Evolutionary conservation across 2,113 vertebrate genomes (phyloP).

Genomic region (Fulmarus glacialis): DNA sequence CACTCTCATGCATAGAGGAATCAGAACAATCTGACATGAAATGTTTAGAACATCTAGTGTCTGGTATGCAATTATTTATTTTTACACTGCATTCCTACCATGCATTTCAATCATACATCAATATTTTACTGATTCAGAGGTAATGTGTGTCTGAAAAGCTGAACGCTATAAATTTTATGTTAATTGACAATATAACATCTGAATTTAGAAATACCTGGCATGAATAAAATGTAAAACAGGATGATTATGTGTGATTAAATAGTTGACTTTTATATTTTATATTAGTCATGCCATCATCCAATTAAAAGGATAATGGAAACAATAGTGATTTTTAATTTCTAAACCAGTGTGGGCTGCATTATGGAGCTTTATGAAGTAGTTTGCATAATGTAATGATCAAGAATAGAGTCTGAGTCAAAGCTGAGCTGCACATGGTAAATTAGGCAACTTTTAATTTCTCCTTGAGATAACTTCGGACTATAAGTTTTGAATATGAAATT

Average conservation of each 20-base stretch:
- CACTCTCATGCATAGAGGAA: neutral
- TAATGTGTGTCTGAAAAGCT: neutral
- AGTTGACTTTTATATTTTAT: constrained; percentile 14
- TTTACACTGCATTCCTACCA: neutral
- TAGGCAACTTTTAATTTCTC: constrained; percentile 24
- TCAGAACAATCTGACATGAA: neutral
- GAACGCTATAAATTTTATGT: neutral
- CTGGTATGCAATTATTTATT: neutral
- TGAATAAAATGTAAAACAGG: constrained; percentile 39
- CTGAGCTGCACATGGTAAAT: neutral
- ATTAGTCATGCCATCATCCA: constrained; percentile 48
- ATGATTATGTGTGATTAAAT: constrained; percentile 38
- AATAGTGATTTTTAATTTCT: constrained; percentile 41
- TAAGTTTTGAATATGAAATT: neutral
- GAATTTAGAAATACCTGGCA: constrained; percentile 35
- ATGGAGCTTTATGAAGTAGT: constrained; percentile 40
- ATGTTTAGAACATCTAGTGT: neutral
- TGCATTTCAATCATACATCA: neutral
- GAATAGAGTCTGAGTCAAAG: constrained; percentile 59
- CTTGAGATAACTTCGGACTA: neutral
- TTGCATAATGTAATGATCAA: constrained; percentile 31
- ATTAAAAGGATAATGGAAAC: constrained; percentile 51
- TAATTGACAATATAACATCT: constrained; percentile 15
- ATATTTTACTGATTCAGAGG: neutral
- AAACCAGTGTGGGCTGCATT: constrained; percentile 27